Evolutionary conservation across 2,797 vertebrate species (phyloP).

Genomic region (Coregonus ussuriensis): DNA sequence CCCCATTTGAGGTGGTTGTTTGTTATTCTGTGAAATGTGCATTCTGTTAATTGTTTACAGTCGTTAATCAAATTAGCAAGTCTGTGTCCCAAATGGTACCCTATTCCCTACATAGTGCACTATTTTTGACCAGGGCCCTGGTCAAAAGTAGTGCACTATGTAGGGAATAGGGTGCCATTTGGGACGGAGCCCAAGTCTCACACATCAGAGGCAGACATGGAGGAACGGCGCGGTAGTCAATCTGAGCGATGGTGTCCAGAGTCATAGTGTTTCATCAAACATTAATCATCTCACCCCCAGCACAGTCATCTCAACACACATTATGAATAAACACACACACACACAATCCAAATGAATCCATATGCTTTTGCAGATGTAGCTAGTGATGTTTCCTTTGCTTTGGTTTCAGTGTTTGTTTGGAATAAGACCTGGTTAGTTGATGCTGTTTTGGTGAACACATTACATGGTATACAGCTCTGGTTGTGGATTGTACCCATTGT

Average conservation of each 20-base stretch:
- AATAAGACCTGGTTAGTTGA: background rate
- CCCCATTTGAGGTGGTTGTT: conserved; percentile 59
- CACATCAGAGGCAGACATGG: conserved; percentile 55
- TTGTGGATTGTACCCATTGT: background rate
- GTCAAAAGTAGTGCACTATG: background rate
- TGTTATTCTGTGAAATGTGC: conserved; percentile 71
- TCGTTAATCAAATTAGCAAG: conserved; percentile 74
- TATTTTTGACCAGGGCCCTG: background rate
- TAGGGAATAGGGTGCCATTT: background rate
- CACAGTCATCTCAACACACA: conserved; percentile 8
- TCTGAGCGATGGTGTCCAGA: conserved; percentile 26
- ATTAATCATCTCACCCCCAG: conserved; percentile 70
- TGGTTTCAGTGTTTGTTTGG: background rate
- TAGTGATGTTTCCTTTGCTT: background rate
- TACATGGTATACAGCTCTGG: background rate
- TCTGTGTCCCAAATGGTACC: conserved; percentile 17
- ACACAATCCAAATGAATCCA: conserved; percentile 14
- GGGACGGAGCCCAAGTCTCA: background rate
- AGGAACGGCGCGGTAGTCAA: conserved; percentile 36
- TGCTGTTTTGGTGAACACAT: background rate
- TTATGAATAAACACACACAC: conserved; percentile 36
- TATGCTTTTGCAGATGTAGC: background rate
- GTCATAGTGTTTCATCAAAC: conserved; percentile 55
- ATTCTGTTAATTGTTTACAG: conserved; percentile 76
- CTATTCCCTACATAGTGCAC: background rate